Base-by-base conservation (phyloP, 92 coral and sea anemone species). In the Porites lobata region DNA sequence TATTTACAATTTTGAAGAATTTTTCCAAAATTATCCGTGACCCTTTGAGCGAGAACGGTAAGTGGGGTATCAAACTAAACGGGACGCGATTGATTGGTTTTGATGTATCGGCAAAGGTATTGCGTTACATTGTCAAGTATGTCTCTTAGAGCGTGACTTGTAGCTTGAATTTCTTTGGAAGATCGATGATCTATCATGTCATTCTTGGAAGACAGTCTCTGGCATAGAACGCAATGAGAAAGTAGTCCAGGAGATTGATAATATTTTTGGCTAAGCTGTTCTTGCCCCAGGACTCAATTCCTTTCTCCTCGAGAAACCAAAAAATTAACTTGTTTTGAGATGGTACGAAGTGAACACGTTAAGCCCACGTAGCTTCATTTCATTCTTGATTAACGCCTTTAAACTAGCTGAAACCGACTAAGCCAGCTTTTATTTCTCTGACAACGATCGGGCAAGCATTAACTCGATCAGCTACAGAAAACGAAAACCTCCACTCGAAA, bases 401-500 rank as follows among this genome's bases (percentile, higher is more conserved):
- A 94, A 78, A 22, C 24, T 22, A 22, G 24, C 24, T 22, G 24
- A 22, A 19, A 92, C 79, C 17, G 95, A 92, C 75, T 83, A 94
- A 11, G 92, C 67, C 50, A 94, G 70, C 58, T 85, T 92, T 88
- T 94, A 93, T 15, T 85, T 69, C 65, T 90, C 86, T 64, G 92
- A 75, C 65, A 92, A 57, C 14, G 94, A 75, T 65, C 77, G 69
- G 77, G 69, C 87, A 63, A 94, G 92, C 85, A 79, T 88, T 82
- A 87, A 51, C 80, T 94, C 24, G 24, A 22, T 22, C 96, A 52
- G 91, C 91, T 8, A 73, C 89, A 5, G 98, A 94, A 61, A 94
- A 94, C 2, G 98, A 94, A 79, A 93, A 85, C 54, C 98, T 66
- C 98, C 98, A 94, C 75, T 94, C 98, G 64, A 78, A 82, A 38